These are phyloP conservation scores for Drosophila pegasa DNA, from an alignment of 2,888 invertebrate genomes.

Conservation along the genomic window DNA sequence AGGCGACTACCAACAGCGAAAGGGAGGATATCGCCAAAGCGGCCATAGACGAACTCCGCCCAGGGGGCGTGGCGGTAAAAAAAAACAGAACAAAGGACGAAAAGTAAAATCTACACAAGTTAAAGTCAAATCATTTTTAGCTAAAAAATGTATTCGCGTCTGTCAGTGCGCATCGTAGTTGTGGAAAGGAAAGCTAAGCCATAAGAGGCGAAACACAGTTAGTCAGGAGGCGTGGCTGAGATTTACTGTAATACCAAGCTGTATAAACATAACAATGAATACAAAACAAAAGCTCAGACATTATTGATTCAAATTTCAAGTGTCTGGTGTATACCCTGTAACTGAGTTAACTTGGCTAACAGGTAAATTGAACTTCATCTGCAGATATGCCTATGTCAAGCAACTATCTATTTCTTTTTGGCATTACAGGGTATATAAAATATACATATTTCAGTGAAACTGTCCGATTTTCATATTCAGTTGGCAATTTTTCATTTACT, in stretches of 20 bases:
- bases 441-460: background rate
- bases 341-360: background rate
- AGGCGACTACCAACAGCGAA: conserved; percentile 54
- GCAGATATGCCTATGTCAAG: background rate
- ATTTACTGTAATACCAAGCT: conserved; percentile 36
- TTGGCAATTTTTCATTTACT: conserved; percentile 30
- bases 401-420: background rate
- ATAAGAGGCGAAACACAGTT: background rate
- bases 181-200: background rate
- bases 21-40: conserved; percentile 51
- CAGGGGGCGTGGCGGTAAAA: conserved; percentile 32
- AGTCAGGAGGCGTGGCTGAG: conserved; percentile 10
- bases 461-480: background rate
- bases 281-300: background rate
- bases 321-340: background rate
- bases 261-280: conserved; percentile 26
- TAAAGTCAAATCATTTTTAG: conserved; percentile 9
- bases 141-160: background rate
- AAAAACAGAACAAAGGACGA: background rate
- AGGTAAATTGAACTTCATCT: background rate
- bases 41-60: conserved; percentile 20
- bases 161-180: too few relatives aligned
- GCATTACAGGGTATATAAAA: background rate
- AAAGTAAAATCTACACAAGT: conserved; percentile 1
- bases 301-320: background rate